Base-by-base conservation (phyloP, 2,888 invertebrate genomes). In the Brachypalpus laphriformis region DNA sequence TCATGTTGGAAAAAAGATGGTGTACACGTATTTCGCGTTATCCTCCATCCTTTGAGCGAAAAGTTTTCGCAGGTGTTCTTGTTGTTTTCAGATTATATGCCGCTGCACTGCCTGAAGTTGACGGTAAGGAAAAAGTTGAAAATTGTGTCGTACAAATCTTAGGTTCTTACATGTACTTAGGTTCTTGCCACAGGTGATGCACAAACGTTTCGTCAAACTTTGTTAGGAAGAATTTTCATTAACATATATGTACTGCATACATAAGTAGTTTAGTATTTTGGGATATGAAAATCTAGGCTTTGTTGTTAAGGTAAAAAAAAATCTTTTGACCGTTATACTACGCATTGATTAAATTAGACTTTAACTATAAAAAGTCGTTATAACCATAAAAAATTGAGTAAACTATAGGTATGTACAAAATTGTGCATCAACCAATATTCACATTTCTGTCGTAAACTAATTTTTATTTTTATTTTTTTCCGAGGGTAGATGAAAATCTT, bases 91-190 rank as follows among this genome's bases (percentile, higher is more conserved):
- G 31, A n/a, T 16, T 54, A 3, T 31, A 28, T 28, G 54, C 28
- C 8, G 16, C 16, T 54, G 54, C 54, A 54, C 3, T 22, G 31
- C 14, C 54, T 54, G 54, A 54, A 28, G 54, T 54, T 54, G 31
- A 9, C 28, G 11, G 51, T 14, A 25, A 14, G 25, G 14, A 51
- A 25, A 14, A 9, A 51, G 51, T 25, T 14, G 7, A 7, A 16
- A 54, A 22, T 54, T 28, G 28, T 51, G 25, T 25, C 25, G 51
- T 14, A 25, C 25, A n/a, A 25, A 51, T 31, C 28, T 31, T 28
- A 7, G 28, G 2, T 31, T 28, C 16, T 16, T 31, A 16, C 54
- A 54, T 16, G 49, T 5, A 4, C 11, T 25, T 20, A 5, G 11
- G 25, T n/a, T 7, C 11, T 16, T 16, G 31, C 54, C 31, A 14